Evolutionary conservation across 2,888 invertebrate species (phyloP).

Genomic region (Mystacides longicornis): DNA sequence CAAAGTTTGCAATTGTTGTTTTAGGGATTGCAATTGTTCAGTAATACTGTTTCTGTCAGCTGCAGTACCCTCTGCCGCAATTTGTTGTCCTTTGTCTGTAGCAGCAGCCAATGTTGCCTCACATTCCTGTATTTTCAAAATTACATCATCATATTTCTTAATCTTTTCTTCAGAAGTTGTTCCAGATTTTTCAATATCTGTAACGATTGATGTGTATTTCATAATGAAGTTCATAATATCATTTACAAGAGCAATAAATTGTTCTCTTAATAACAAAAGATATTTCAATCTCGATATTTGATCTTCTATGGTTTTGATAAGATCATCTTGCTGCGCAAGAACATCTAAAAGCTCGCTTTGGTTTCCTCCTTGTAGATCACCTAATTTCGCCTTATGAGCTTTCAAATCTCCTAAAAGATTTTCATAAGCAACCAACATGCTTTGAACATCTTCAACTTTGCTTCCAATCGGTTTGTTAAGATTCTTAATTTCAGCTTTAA

Average conservation of each 20-base stretch:
- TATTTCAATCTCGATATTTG: conserved; percentile 76
- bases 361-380: conserved; percentile 68
- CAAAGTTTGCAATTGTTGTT: conserved; percentile 73
- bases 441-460: conserved; percentile 81
- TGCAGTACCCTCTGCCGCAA: conserved; percentile 82
- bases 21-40: conserved; percentile 78
- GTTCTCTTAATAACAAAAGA: conserved; percentile 73
- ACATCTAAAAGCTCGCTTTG: conserved; percentile 73
- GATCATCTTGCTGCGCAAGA: conserved; percentile 74
- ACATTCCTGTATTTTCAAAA: conserved; percentile 81
- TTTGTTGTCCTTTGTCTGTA: conserved; percentile 87
- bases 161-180: conserved; percentile 81
- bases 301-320: conserved; percentile 78
- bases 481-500: conserved; percentile 77
- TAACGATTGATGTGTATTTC: conserved; percentile 77
- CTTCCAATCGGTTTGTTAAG: conserved; percentile 81
- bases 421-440: conserved; percentile 71
- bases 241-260: conserved; percentile 77
- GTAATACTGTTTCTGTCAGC: conserved; percentile 83
- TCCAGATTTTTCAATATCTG: conserved; percentile 78
- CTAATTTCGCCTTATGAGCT: conserved; percentile 68
- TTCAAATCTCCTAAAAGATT: conserved; percentile 70
- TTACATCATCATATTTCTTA: conserved; percentile 77
- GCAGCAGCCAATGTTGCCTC: conserved; percentile 82
- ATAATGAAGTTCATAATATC: conserved; percentile 83